These are phyloP conservation scores for Arothron firmamentum DNA, from an alignment of 2,113 vertebrate genomes.

Conservation along the genomic window DNA sequence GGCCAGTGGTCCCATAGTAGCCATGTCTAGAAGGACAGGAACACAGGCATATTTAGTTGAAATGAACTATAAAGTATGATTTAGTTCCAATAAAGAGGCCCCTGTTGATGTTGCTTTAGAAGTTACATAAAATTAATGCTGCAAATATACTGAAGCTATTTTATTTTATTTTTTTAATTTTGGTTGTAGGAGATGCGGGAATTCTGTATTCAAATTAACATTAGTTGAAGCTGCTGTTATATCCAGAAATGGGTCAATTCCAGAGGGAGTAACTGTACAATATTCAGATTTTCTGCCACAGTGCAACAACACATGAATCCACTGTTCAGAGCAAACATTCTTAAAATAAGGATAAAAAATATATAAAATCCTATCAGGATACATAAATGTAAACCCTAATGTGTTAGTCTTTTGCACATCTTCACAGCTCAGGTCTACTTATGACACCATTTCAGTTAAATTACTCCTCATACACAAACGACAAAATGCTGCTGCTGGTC, in stretches of 20 bases:
- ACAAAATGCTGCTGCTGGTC: neutral
- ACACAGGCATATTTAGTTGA: neutral
- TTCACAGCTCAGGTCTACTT: conserved; percentile 7
- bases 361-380: neutral
- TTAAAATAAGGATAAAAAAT: neutral
- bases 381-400: neutral
- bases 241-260: neutral
- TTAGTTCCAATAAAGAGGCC: neutral
- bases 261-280: too few relatives aligned
- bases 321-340: neutral
- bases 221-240: neutral
- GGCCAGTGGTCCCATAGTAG: conserved; percentile 83
- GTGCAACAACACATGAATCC: too few relatives aligned
- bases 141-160: too few relatives aligned
- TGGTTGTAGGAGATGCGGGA: too few relatives aligned
- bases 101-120: too few relatives aligned
- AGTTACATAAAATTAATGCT: too few relatives aligned
- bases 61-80: neutral
- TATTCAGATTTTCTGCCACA: too few relatives aligned
- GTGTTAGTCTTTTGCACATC: too few relatives aligned
- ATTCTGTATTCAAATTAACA: too few relatives aligned
- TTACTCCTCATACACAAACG: neutral
- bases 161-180: too few relatives aligned
- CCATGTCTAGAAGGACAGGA: conserved; percentile 76
- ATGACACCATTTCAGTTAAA: neutral